Percentiles rank a stretch among this genome's conserved stretches.
Conservation (phyloP, 35 echinoderm and acorn worm genomes). For the Strongylocentrotus purpuratus region DNA sequence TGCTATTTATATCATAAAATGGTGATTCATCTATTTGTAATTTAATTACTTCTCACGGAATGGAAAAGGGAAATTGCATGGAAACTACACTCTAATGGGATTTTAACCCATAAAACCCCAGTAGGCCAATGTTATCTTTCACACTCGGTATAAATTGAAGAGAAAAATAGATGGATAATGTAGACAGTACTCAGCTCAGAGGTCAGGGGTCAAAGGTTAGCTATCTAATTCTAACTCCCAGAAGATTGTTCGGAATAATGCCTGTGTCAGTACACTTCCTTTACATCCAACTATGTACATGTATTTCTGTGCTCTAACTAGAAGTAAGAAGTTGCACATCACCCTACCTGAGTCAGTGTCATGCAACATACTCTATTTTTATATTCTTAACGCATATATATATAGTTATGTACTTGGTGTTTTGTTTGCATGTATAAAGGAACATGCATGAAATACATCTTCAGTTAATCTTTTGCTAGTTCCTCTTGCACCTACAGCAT, state of each 20-base stretch:
- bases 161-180: not conserved
- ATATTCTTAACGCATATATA: not conserved
- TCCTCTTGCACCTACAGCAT: not conserved
- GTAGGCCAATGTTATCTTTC: not conserved
- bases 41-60: not conserved
- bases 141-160: not conserved
- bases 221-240: too few species aligned
- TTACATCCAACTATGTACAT: not conserved
- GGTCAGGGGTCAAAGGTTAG: not conserved
- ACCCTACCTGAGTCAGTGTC: not conserved
- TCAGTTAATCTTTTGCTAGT: not conserved
- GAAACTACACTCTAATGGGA: not conserved
- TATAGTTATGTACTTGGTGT: not conserved
- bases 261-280: not conserved
- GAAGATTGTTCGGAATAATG: not conserved
- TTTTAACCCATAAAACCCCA: not conserved
- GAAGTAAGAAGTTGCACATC: not conserved
- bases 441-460: conserved; percentile 11
- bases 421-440: not conserved
- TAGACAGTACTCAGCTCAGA: not conserved
- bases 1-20: not conserved
- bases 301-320: not conserved
- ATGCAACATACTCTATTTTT: not conserved
- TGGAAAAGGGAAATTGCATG: not conserved
- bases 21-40: not conserved